Percentiles rank a stretch among this genome's conserved stretches.
Evolutionary conservation across 2,888 invertebrate species (phyloP).

Genomic region (Eugnorisma glareosa): DNA sequence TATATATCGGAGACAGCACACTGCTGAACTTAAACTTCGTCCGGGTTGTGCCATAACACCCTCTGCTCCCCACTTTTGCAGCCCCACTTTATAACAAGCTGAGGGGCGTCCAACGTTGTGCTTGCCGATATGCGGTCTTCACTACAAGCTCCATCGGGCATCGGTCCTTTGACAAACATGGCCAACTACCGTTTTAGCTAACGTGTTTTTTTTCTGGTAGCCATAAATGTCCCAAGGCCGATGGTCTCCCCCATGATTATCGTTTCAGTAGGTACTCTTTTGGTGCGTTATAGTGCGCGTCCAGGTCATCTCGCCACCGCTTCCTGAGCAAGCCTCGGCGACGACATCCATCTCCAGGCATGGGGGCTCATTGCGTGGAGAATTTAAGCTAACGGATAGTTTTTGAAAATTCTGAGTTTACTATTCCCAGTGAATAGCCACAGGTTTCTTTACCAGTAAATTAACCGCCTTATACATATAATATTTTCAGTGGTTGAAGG

Average conservation of each 20-base stretch:
- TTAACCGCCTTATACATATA: background rate
- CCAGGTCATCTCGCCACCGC: background rate
- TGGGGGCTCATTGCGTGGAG: background rate
- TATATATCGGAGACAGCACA: background rate
- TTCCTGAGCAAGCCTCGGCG: background rate
- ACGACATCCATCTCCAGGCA: background rate
- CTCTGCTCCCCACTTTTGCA: background rate
- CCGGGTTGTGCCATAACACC: background rate
- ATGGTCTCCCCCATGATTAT: background rate
- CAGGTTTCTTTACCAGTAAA: background rate
- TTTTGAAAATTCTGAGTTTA: background rate
- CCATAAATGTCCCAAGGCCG: background rate
- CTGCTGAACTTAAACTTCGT: background rate
- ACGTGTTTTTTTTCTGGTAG: too few species aligned
- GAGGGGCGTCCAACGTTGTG: background rate
- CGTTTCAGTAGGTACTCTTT: background rate
- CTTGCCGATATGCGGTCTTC: too few species aligned
- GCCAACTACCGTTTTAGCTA: too few species aligned
- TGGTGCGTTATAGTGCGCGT: background rate
- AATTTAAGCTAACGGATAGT: background rate
- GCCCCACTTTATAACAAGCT: too few species aligned
- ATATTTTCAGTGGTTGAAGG: slow-evolving; percentile 2
- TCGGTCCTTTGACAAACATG: background rate
- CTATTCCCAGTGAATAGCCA: background rate
- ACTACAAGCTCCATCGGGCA: background rate